These are phyloP conservation scores for Alloscopus bannaensis DNA, from an alignment of 2,888 invertebrate genomes.

Conservation along the genomic window DNA sequence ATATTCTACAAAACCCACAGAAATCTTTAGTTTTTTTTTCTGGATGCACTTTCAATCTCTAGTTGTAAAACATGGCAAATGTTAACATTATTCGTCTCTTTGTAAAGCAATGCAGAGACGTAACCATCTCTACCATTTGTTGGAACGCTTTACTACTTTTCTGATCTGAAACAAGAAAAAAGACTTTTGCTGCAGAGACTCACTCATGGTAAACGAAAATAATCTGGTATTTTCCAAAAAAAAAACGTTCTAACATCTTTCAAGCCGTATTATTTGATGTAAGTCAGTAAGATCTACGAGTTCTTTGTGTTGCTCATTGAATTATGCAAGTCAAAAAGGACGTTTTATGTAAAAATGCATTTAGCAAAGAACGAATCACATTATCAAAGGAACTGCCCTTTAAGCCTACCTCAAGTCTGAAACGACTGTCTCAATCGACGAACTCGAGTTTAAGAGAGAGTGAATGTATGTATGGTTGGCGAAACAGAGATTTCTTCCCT, in stretches of 20 bases:
- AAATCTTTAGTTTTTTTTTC: not conserved
- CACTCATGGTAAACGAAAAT: not conserved
- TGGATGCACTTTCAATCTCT: not conserved
- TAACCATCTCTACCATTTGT: too few species aligned
- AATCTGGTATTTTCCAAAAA: too few species aligned
- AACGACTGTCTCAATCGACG: not conserved
- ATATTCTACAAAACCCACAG: not conserved
- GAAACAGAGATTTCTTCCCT: too few species aligned
- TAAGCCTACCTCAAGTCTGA: not conserved
- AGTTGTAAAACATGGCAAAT: not conserved
- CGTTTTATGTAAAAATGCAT: constrained; percentile 9
- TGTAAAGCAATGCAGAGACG: too few species aligned
- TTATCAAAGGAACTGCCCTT: not conserved
- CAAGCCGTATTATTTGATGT: too few species aligned
- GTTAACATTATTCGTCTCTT: not conserved
- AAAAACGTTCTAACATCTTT: too few species aligned
- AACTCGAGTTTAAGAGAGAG: too few species aligned
- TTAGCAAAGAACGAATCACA: not conserved
- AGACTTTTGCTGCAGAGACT: not conserved
- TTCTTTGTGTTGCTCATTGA: not conserved
- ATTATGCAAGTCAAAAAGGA: constrained; percentile 19
- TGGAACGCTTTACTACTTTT: not conserved
- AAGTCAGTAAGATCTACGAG: too few species aligned
- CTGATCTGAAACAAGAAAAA: not conserved
- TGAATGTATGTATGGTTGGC: too few species aligned